Conservation (phyloP, 1,140 invertebrate genomes). For the Drosophila mauritiana region DNA sequence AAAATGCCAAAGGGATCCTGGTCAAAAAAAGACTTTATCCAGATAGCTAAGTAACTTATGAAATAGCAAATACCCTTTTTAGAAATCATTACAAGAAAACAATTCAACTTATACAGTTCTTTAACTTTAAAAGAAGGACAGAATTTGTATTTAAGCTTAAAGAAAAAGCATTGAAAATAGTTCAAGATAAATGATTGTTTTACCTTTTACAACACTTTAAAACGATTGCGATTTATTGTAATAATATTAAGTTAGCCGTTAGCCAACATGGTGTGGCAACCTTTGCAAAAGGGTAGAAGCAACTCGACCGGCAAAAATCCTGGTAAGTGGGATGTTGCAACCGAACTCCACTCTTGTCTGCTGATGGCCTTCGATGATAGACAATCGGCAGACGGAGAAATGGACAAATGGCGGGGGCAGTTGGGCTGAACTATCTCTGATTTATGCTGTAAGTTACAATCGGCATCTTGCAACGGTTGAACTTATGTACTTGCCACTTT, state of each 20-base stretch:
- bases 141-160: no score
- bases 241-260: neutral
- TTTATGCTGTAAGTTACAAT: slow-evolving; percentile 73
- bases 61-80: neutral
- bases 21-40: slow-evolving; percentile 12
- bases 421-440: slow-evolving; percentile 31
- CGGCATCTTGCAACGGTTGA: slow-evolving; percentile 42
- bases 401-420: slow-evolving; percentile 8
- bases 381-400: slow-evolving; percentile 62
- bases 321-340: slow-evolving; percentile 15
- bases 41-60: no score
- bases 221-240: neutral
- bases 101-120: no score
- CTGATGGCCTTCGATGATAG: slow-evolving; percentile 75
- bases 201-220: no score
- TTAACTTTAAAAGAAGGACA: no score
- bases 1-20: slow-evolving; percentile 3
- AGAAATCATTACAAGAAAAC: no score
- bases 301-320: slow-evolving; percentile 5
- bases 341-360: slow-evolving; percentile 6
- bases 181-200: neutral
- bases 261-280: neutral
- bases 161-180: neutral
- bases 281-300: neutral
- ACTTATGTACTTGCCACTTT: slow-evolving; percentile 54